A percentile compares a stretch with the other conserved stretches of the same genome.
Evolutionary conservation across 2,797 vertebrate genomes (phyloP).

Genomic region (Danio jaintianensis): DNA sequence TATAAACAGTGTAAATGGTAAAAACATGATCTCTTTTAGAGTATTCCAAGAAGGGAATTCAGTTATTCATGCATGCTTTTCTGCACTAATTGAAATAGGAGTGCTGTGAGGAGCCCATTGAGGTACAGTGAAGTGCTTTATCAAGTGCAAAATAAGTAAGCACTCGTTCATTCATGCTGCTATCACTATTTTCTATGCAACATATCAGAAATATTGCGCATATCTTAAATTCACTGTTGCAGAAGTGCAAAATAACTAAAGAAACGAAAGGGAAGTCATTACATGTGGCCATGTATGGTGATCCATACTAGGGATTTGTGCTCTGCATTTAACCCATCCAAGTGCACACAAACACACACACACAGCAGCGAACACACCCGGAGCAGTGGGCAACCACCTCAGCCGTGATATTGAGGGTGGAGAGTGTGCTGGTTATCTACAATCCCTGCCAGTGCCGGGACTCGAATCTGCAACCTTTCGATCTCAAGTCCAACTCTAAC

Average conservation of each 20-base stretch:
- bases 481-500: too few species aligned
- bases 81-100: constrained; percentile 54
- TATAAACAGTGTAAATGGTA: background rate
- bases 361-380: too few species aligned
- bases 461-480: too few species aligned
- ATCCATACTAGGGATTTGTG: too few species aligned
- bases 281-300: too few species aligned
- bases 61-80: constrained; percentile 51
- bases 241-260: background rate
- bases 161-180: constrained; percentile 36
- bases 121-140: constrained; percentile 67
- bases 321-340: too few species aligned
- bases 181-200: constrained; percentile 2
- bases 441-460: too few species aligned
- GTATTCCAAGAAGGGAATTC: constrained; percentile 42
- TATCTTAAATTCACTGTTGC: constrained; percentile 2
- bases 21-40: constrained; percentile 28
- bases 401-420: too few species aligned
- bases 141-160: constrained; percentile 71
- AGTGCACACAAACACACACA: too few species aligned
- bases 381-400: too few species aligned
- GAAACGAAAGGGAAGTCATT: too few species aligned
- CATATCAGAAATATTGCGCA: constrained; percentile 24
- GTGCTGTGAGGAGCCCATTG: constrained; percentile 59
- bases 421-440: too few species aligned